Percentiles rank a stretch among this genome's conserved stretches.
phyloP scores from a whole-genome alignment of 2,888 invertebrate species.

The Buathra laborator region DNA sequence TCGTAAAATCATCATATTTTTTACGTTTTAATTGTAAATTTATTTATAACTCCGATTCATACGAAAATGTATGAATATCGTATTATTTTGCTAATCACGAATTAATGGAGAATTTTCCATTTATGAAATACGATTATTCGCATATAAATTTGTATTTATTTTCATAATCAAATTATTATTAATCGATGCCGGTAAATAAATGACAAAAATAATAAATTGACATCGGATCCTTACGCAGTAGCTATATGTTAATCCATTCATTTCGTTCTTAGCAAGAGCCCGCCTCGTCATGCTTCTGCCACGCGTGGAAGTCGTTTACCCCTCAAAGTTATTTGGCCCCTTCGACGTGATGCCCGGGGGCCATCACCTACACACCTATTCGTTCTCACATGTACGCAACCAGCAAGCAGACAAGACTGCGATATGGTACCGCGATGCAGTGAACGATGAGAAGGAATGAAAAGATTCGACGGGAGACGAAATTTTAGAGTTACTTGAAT shows the following conservation, averaged over 20 bases:
- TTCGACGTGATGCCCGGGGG: constrained; percentile 38
- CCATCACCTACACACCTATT: background rate
- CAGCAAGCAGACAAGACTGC: background rate
- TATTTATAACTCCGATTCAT: no score
- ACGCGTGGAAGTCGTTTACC: constrained; percentile 81
- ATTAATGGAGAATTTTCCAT: background rate
- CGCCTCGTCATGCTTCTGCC: constrained; percentile 73
- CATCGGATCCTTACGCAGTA: background rate
- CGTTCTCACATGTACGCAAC: background rate
- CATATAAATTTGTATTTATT: background rate
- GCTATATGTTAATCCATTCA: background rate
- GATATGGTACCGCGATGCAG: background rate
- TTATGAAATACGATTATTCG: background rate
- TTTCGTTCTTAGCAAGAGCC: constrained; percentile 26
- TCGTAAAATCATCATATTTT: no score
- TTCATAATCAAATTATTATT: background rate
- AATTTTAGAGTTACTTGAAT: background rate
- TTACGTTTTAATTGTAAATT: no score
- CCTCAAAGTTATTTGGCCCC: constrained; percentile 79
- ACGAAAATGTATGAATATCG: no score
- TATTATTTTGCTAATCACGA: background rate
- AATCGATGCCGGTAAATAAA: background rate
- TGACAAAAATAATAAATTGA: background rate
- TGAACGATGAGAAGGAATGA: background rate
- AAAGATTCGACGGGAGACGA: background rate